phyloP scores from a whole-genome alignment of 2,888 invertebrate genomes.

The Resseliella maxima region DNA sequence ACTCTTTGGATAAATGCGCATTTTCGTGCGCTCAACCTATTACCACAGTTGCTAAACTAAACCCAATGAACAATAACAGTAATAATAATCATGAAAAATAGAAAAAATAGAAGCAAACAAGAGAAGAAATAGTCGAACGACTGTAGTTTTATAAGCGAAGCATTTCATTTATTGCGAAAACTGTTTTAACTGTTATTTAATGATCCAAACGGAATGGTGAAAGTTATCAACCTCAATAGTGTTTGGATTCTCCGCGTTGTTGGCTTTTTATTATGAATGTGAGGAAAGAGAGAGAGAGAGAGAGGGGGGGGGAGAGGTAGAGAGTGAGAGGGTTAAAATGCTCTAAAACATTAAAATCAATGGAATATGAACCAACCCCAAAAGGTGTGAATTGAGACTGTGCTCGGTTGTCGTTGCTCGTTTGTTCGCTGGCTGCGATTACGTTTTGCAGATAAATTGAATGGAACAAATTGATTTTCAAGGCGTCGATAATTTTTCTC shows the following conservation, averaged over 20 bases:
- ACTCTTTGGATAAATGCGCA: too few species aligned
- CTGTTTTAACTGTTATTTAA: conserved; percentile 44
- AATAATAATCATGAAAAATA: background rate
- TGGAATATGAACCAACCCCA: background rate
- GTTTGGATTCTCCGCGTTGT: background rate
- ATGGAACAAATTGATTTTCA: conserved; percentile 47
- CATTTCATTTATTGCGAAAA: conserved; percentile 44
- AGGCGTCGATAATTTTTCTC: conserved; percentile 47
- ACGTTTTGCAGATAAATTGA: conserved; percentile 10
- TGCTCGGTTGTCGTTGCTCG: background rate
- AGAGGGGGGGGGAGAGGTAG: too few species aligned
- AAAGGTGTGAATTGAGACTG: background rate
- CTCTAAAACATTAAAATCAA: background rate
- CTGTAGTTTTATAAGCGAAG: background rate
- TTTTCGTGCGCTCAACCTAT: too few species aligned
- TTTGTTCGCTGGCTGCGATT: background rate
- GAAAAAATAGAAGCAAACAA: background rate
- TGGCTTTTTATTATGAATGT: too few species aligned
- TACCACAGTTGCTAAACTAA: too few species aligned
- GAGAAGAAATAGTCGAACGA: background rate
- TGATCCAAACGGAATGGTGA: conserved; percentile 35
- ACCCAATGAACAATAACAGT: too few species aligned
- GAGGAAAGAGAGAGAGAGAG: too few species aligned
- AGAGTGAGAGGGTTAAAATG: conserved; percentile 18
- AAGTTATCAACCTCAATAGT: conserved; percentile 9